Conservation (phyloP, 1,140 invertebrate genomes). For the Coelopa frigida region DNA sequence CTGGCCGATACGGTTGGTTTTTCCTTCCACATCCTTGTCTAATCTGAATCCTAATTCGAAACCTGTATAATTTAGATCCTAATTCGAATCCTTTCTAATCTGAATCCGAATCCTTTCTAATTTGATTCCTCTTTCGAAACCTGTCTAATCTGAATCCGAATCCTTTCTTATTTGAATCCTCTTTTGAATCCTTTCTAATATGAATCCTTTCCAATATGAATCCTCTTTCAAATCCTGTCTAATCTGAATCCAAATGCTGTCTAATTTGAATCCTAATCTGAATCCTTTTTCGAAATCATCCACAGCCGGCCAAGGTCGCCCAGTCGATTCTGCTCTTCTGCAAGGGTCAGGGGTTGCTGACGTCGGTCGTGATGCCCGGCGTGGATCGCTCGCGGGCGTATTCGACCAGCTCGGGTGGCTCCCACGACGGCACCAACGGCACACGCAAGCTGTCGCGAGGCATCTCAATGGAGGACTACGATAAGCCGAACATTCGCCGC, state of each 20-base stretch:
- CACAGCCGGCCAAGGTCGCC: conserved; percentile 69
- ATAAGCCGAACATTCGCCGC: conserved; percentile 67
- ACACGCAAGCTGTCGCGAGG: conserved; percentile 54
- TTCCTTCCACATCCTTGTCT: not conserved
- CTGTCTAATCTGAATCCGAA: too few relatives aligned
- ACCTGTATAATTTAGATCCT: too few relatives aligned
- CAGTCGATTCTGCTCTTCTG: conserved; percentile 74
- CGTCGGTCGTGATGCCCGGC: conserved; percentile 63
- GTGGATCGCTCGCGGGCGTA: conserved; percentile 56
- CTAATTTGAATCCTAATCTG: too few relatives aligned
- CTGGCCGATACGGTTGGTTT: conserved; percentile 65
- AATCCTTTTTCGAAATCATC: too few relatives aligned
- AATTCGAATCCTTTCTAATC: conserved; percentile 1
- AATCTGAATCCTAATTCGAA: conserved; percentile 4
- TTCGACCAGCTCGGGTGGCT: conserved; percentile 50
- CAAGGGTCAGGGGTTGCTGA: conserved; percentile 70
- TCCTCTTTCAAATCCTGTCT: too few relatives aligned
- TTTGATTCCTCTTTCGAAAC: too few relatives aligned
- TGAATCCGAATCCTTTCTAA: not conserved
- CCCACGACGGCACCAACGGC: conserved; percentile 35
- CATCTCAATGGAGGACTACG: conserved; percentile 77
- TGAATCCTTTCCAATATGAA: too few relatives aligned
- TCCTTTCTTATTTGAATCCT: too few relatives aligned
- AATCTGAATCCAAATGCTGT: conserved; percentile 7
- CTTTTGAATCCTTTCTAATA: too few relatives aligned